Evolutionary conservation across 2,797 vertebrate species (phyloP).

Genomic region (Pseudocheirus occidentalis): DNA sequence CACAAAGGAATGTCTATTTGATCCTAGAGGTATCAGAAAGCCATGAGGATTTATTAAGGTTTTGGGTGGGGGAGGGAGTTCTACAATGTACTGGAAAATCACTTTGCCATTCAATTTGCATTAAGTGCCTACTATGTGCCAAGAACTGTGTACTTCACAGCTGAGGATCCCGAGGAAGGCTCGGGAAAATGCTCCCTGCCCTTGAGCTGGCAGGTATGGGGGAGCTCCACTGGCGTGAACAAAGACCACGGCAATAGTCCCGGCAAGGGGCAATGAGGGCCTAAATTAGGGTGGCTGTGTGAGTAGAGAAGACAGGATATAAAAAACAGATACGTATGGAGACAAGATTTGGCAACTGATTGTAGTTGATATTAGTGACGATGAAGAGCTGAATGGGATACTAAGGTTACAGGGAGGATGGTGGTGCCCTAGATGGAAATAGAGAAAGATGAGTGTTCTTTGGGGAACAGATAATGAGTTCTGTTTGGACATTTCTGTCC

Average conservation of each 20-base stretch:
- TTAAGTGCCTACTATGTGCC: not conserved
- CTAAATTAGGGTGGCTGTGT: not conserved
- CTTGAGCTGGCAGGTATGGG: not conserved
- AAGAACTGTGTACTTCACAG: not conserved
- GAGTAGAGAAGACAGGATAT: not conserved
- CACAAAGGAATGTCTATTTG: not conserved
- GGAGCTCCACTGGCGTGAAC: not conserved
- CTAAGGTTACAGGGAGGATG: not conserved
- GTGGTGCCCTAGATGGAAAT: not conserved
- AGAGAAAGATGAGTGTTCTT: not conserved
- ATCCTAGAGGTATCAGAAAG: not conserved
- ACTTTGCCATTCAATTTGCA: not conserved
- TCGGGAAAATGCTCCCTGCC: not conserved
- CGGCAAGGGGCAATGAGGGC: not conserved
- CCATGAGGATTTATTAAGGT: not conserved
- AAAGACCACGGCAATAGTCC: not conserved
- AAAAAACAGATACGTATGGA: not conserved
- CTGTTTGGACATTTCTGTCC: not conserved
- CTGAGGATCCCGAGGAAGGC: not conserved
- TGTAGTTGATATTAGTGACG: not conserved
- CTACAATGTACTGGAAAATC: not conserved
- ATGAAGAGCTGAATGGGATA: not conserved
- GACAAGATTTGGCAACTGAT: not conserved
- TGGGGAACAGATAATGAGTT: not conserved
- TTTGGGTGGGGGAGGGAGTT: not conserved